These are phyloP conservation scores for Choloepus didactylus DNA, from an alignment of 2,797 vertebrate genomes.

Conservation along the genomic window DNA sequence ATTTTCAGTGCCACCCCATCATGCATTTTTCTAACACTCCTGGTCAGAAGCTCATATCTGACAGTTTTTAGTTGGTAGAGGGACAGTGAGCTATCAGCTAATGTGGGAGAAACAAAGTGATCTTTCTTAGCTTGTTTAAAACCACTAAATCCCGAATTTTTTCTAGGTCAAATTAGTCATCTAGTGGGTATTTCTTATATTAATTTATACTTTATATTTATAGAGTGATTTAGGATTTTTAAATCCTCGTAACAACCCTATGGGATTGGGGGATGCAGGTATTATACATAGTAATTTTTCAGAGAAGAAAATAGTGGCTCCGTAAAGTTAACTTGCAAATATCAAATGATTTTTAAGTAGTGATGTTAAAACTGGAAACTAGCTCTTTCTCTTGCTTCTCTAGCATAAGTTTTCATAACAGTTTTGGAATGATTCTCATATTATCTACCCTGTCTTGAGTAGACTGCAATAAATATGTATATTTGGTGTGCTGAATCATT, in stretches of 20 bases:
- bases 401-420: not conserved
- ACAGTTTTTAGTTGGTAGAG: slow-evolving; percentile 39
- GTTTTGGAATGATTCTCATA: not conserved
- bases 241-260: not conserved
- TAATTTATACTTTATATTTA: not conserved
- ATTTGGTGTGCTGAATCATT: slow-evolving; percentile 14
- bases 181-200: not conserved
- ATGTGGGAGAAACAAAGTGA: not conserved
- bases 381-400: not conserved
- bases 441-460: not conserved
- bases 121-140: slow-evolving; percentile 36
- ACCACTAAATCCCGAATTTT: not conserved
- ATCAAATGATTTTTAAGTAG: not conserved
- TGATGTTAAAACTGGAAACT: not conserved
- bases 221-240: not conserved
- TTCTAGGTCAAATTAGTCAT: slow-evolving; percentile 4
- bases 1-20: not conserved
- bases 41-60: slow-evolving; percentile 10
- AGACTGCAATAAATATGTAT: not conserved
- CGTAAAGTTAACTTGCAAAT: not conserved
- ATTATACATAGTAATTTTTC: not conserved
- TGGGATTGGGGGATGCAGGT: not conserved
- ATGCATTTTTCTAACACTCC: not conserved
- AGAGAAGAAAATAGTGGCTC: not conserved
- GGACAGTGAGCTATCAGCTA: not conserved